phyloP scores from a whole-genome alignment of 2,888 invertebrate species.

The Dynastes grantii region DNA sequence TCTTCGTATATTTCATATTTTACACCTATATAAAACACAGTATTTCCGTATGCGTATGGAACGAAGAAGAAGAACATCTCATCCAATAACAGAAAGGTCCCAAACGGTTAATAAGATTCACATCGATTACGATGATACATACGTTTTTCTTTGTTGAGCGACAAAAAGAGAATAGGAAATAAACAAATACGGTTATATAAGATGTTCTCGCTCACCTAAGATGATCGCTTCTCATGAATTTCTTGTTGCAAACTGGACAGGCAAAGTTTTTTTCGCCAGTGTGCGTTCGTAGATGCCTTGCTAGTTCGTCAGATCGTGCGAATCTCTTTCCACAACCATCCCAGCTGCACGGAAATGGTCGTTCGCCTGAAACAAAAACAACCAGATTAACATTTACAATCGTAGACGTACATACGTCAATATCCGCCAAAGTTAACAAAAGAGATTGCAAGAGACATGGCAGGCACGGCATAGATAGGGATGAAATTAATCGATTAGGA shows the following conservation, averaged over 20 bases:
- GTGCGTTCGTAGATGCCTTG: conserved; percentile 77
- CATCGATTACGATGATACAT: too few relatives aligned
- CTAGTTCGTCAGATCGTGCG: conserved; percentile 78
- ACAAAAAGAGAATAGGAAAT: too few relatives aligned
- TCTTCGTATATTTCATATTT: not conserved
- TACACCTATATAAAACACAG: not conserved
- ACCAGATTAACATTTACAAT: conserved; percentile 12
- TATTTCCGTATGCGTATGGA: not conserved
- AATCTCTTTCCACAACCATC: conserved; percentile 77
- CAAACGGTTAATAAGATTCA: too few relatives aligned
- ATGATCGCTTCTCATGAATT: conserved; percentile 79
- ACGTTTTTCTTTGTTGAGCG: too few relatives aligned
- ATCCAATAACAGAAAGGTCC: too few relatives aligned
- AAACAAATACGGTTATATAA: too few relatives aligned
- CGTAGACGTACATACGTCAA: not conserved
- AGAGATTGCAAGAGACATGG: not conserved
- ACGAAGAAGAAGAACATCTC: too few relatives aligned
- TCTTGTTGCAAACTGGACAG: conserved; percentile 77
- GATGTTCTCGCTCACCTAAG: conserved; percentile 70
- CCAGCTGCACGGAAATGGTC: conserved; percentile 78
- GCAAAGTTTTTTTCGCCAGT: conserved; percentile 79
- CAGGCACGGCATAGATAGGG: too few relatives aligned
- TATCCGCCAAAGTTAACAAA: not conserved
- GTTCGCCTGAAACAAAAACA: conserved; percentile 72
- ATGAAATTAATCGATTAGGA: not conserved